Base-by-base conservation (phyloP, 2,113 vertebrate species). In the Perca flavescens region DNA sequence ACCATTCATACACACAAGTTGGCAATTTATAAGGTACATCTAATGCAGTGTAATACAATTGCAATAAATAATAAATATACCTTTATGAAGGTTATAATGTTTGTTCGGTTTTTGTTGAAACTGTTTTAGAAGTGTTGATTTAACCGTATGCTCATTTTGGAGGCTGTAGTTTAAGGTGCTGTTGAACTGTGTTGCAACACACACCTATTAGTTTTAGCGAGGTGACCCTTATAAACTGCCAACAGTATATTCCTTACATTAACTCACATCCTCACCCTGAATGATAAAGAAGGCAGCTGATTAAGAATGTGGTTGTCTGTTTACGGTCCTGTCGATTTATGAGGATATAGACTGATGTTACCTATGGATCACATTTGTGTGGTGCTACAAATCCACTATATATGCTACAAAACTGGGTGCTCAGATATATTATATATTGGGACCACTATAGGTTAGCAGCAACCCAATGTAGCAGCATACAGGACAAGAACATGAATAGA, bases 401-500 rank as follows among this genome's bases (percentile, higher is more conserved):
- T 9, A 14, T 4, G n/a, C 8, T 31, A 10, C 25, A 65, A 66
- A 2, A 53, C 21, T 16, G 25, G 25, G 2, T 34, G 9, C 13
- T 73, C 14, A 25, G 5, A 8, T 17, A 65, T 11, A 53, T 79
- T 19, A n/a, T 72, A 15, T 56, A 74, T 0, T 74, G 82, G 76
- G 40, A 50, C 25, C 46, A 56, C 49, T 75, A 82, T 6, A 46
- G 11, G 34, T 60, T 60, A 80, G 25, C 49, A 80, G 21, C 34
- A 76, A 63, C 58, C 43, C 57, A 63, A 17, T 49, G 64, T 43
- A 34, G 40, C 49, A 65, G 25, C 17, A 34, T n/a, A 79, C 14
- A 66, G 25, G 66, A 71, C 4, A 74, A 62, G 15, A 64, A 46
- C 47, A 75, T 22, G 28, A 72, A 76, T 22, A 54, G 72, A 61